These are phyloP conservation scores for Cottoperca gobio DNA, from an alignment of 2,797 vertebrate species.

Conservation along the genomic window DNA sequence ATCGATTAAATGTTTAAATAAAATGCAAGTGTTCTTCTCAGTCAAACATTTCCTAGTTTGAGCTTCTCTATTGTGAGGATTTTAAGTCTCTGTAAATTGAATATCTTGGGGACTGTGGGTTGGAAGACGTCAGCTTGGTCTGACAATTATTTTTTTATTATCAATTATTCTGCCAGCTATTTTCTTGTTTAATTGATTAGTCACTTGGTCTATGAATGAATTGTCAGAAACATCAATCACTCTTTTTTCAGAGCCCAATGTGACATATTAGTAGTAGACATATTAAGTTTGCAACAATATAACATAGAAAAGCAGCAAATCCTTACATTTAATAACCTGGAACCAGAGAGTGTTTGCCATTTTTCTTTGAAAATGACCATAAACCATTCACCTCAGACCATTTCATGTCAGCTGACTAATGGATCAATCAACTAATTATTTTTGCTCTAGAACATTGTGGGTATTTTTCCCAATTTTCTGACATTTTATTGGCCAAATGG, in stretches of 20 bases:
- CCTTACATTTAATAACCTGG: neutral
- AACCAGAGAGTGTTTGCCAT: no score
- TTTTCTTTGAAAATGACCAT: no score
- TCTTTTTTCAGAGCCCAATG: neutral
- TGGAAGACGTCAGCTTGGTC: neutral
- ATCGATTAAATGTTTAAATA: neutral
- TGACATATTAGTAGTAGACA: neutral
- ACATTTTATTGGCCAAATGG: rapidly evolving
- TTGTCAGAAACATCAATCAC: neutral
- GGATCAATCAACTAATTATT: rapidly evolving
- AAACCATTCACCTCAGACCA: no score
- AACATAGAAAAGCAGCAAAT: neutral
- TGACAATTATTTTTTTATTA: neutral
- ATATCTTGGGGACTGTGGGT: neutral
- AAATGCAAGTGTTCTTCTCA: neutral
- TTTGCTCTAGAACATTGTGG: neutral
- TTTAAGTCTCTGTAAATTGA: neutral
- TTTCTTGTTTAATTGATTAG: neutral
- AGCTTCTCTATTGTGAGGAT: neutral
- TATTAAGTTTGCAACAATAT: neutral
- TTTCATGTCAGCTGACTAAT: no score
- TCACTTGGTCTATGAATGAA: neutral
- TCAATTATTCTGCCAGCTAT: neutral
- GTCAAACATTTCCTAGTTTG: neutral
- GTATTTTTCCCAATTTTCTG: neutral